Evolutionary conservation across 2,797 vertebrate genomes (phyloP), one percentile per base, ranked within the genome.

Genomic region (Amniataba percoides): DNA sequence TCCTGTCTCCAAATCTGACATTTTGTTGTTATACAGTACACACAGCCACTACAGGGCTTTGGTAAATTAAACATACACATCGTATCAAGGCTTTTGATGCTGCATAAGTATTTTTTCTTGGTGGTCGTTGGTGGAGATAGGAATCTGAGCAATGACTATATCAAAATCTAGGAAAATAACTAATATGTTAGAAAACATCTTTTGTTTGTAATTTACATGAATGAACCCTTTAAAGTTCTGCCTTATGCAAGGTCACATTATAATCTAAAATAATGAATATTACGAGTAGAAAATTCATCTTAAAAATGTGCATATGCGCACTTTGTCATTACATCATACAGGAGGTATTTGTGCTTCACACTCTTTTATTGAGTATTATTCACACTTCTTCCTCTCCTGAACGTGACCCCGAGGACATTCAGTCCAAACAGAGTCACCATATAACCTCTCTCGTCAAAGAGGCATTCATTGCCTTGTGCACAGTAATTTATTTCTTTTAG

Each of bases 401-500:
- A 52, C 8, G 6, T 66, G 62, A 74, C 84, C 78, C 57, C 1
- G 36, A 75, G 61, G 87, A 51, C 69, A 66, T 55, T 46, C 0
- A 12, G 19, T 55, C 78, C 64, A 66, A 83, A 84, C 77, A 78
- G 40, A 78, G 65, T 71, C 74, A 62, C 77, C 56, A 57, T 58
- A 21, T 78, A 78, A 55, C 23, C 39, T 43, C 60, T 70, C 52
- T 69, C 2, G 43, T 84, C 88, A 93, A 79, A 89, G 83, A 71
- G 53, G 40, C 79, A 77, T 88, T 90, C 74, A 85, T 76, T 9
- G 65, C 74, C 11, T 0, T 53, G 43, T 59, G 76, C 74, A 81
- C 87, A 84, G 77, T 80, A 9, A 83, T 85, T 85, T 77, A 82
- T 88, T 85, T 86, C 61, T 82, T 51, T 71, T 48, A 39, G 57